Percentiles rank a stretch among this genome's conserved stretches.
phyloP scores from a whole-genome alignment of 2,888 invertebrate species.

The Acleris cristana region DNA sequence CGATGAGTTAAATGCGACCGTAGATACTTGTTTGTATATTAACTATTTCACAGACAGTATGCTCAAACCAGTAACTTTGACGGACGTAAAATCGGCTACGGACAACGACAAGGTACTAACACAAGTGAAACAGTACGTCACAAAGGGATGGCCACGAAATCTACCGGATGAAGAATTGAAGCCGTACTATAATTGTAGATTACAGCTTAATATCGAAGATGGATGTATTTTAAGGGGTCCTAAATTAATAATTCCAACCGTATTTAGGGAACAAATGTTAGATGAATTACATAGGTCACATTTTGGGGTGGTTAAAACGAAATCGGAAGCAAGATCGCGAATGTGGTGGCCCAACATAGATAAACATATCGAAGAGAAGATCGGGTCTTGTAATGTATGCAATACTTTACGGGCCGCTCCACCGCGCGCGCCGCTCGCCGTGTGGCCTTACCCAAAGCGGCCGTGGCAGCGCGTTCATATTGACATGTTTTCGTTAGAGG shows the following conservation, averaged over 20 bases:
- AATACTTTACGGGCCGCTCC: constrained; percentile 9
- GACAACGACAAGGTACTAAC: too few relatives aligned
- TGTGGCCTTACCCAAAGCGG: constrained; percentile 24
- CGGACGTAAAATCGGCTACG: too few relatives aligned
- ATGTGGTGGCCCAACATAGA: constrained; percentile 34
- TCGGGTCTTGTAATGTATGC: constrained; percentile 17
- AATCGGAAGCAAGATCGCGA: constrained; percentile 24
- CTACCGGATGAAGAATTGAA: too few relatives aligned
- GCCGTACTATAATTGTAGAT: too few relatives aligned
- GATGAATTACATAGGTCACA: constrained; percentile 25
- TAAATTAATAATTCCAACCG: constrained; percentile 5
- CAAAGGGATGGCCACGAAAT: too few relatives aligned
- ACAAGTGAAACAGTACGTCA: too few relatives aligned
- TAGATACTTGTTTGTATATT: too few relatives aligned
- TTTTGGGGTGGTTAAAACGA: constrained; percentile 34
- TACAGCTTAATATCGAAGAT: too few relatives aligned
- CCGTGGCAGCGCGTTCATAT: constrained; percentile 30
- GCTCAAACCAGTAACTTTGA: too few relatives aligned
- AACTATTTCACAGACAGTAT: too few relatives aligned
- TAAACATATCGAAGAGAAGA: constrained; percentile 22
- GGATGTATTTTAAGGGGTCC: too few relatives aligned
- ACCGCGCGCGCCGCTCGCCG: constrained; percentile 17
- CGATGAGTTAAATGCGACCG: too few relatives aligned
- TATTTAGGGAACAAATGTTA: constrained; percentile 15
- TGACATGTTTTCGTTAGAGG: constrained; percentile 18